Base-by-base conservation (phyloP, 2,888 invertebrate species). In the Napeogenes inachia region DNA sequence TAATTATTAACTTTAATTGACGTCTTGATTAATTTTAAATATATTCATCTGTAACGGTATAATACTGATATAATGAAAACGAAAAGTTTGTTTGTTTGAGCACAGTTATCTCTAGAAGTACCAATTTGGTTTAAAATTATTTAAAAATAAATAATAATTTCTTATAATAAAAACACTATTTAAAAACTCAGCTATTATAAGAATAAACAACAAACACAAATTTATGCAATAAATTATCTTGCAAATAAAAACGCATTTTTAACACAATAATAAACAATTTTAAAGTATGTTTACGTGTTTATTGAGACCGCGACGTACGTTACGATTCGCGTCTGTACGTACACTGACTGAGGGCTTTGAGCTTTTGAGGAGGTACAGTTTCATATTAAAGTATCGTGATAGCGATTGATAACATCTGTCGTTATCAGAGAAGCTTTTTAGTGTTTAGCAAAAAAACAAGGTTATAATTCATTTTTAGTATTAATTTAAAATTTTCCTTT, bases 321-420 rank as follows among this genome's bases (percentile, higher is more conserved):
- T 56, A 62, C 57, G 66, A 47, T 56, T 42, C 62, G 38, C 57
- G 61, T 57, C 54, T 54, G 30, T 38, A 50, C 45, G 45, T 62
- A 62, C 45, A 66, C 67, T 67, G 65, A 66, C 67, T 67, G 65
- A 55, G 60, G 54, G 54, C 54, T 61, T 64, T 58, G 60, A 67
- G 65, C 62, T 67, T 65, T 67, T 32, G 59, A 63, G 35, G 54
- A 50, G 60, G 54, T 56, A 54, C 45, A 13, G 45, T 54, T 38
- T 47, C 21, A 30, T 61, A 64, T 66, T 64, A n/a, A 35, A 55
- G 57, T 66, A 59, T 53, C n/a, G n/a, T 5, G 45, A 32, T 47
- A 42, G 13, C 38, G 13, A 46, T 54, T 13, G 10, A 33, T 46
- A 2, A 30, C 30, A n/a, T 30, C 50, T 50, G 30, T 10, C 42